phyloP scores from a whole-genome alignment of 2,113 vertebrate genomes.

The human region GRCh38 chr3:189172001-189172500 shows the following conservation, averaged over 20 bases:
- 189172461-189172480: not conserved
- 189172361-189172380: constrained; percentile 23
- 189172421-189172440: not conserved
- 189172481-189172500: not conserved
- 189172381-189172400: not conserved
- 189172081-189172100: not conserved
- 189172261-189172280: not conserved
- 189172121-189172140: constrained; percentile 55
- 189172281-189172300: not conserved
- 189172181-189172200: not conserved
- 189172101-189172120: not conserved
- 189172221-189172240: too few species aligned
- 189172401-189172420: not conserved
- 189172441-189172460: constrained; percentile 11
- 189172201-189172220: not conserved
- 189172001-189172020: not conserved
- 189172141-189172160: not conserved
- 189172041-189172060: not conserved
- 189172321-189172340: not conserved
- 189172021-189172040: not conserved
- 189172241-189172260: not conserved
- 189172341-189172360: not conserved
- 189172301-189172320: not conserved
- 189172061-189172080: not conserved
- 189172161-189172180: not conserved